Evolutionary conservation across 2,888 invertebrate genomes (phyloP), one percentile per base, ranked within the genome.

Genomic region (Cephonodes hylas): DNA sequence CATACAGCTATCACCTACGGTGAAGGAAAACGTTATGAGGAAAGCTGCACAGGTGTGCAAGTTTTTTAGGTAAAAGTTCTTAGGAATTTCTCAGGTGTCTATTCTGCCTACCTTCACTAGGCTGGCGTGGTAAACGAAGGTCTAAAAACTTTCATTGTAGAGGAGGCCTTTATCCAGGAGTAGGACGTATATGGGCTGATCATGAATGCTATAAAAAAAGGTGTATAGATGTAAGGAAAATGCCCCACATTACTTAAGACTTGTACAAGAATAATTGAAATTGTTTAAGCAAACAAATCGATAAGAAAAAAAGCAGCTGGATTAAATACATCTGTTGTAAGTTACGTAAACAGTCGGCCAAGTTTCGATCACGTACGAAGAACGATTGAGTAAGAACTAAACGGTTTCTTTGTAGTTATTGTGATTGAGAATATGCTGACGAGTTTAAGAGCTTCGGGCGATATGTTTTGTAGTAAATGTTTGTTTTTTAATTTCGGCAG

Each of bases 331-430:
- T 25, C 2, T 48, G 25, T 25, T 46, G 22, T 10, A 20, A 22
- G 10, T 45, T 5, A 13, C 23, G 75, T 73, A 78, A 71, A 72
- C 70, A 70, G 63, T 64, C 62, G 65, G 64, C 64, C 65, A 79
- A 83, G 76, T 84, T 84, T 81, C 67, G 70, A 80, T 85, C 83
- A 84, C 83, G 84, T 84, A 79, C 38, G 74, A 71, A 78, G 68
- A 71, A 71, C 76, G 77, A 81, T 83, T 75, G 75, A 76, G 75
- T 76, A 76, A 70, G 74, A 79, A 78, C 76, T 83, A 77, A 79
- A 81, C 74, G 76, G 70, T 73, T 80, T 78, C 72, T 74, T 48
- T 48, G 25, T 25, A 48, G 48, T 48, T 48, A 48, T 48, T 48
- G 25, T 25, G 15, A 6, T 48, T 48, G 15, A 15, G 1, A 25